Conservation (phyloP, 2,797 vertebrate genomes). For the Acanthurus leucopareius region DNA sequence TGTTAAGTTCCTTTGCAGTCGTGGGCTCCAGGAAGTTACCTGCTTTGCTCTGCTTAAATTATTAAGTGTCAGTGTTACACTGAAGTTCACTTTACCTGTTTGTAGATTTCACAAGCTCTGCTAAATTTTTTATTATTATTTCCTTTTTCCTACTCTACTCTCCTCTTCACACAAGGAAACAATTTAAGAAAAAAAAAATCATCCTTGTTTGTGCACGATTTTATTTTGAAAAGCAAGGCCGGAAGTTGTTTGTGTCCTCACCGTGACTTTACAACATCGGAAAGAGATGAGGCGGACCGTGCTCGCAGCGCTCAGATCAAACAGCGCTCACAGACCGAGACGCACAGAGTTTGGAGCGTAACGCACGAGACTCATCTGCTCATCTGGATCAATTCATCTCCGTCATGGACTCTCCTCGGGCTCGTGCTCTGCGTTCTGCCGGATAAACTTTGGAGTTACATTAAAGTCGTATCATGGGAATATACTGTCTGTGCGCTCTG, state of each 20-base stretch:
- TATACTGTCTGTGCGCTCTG: constrained; percentile 50
- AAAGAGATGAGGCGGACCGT: background rate
- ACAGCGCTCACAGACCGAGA: background rate
- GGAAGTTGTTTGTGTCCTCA: background rate
- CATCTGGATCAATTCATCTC: background rate
- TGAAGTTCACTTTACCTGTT: background rate
- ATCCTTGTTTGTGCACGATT: background rate
- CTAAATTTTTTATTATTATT: too few relatives aligned
- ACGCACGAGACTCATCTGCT: background rate
- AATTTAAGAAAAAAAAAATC: too few relatives aligned
- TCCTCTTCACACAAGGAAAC: too few relatives aligned
- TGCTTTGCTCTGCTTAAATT: background rate
- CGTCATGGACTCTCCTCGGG: constrained; percentile 60
- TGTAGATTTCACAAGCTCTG: background rate
- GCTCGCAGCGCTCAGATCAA: constrained; percentile 37
- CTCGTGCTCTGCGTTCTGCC: constrained; percentile 26
- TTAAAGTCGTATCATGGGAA: constrained; percentile 64
- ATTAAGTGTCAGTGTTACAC: too few relatives aligned
- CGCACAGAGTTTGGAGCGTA: background rate
- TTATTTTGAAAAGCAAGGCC: constrained; percentile 30
- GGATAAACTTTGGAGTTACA: constrained; percentile 66
- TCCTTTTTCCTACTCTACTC: too few relatives aligned
- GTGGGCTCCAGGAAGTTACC: background rate
- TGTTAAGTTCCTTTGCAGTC: background rate
- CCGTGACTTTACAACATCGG: background rate